phyloP scores from a whole-genome alignment of 2,113 vertebrate genomes.

The Leuciscus idus region DNA sequence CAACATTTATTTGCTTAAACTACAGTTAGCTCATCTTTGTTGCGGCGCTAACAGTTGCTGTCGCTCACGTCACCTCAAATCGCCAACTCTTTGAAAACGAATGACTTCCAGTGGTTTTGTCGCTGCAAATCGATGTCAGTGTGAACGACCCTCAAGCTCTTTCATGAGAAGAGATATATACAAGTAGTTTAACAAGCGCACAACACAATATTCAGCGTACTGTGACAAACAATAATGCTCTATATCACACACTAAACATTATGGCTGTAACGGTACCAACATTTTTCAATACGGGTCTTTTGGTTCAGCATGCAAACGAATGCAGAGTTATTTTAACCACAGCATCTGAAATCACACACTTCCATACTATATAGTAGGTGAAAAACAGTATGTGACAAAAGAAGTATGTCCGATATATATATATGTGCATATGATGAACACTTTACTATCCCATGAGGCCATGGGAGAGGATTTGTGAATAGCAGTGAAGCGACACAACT shows the following conservation, averaged over 20 bases:
- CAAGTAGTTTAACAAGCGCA: not conserved
- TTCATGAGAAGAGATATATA: not conserved
- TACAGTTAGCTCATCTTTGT: not conserved
- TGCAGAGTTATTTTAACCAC: no score
- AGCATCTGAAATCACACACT: no score
- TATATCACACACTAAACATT: not conserved
- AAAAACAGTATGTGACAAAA: no score
- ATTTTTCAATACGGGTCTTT: no score
- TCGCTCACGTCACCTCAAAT: not conserved
- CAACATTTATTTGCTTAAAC: not conserved
- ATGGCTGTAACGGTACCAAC: not conserved
- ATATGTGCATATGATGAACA: no score
- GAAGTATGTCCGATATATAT: no score
- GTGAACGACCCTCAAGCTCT: not conserved
- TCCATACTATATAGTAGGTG: no score
- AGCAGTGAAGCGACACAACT: no score
- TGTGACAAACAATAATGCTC: not conserved
- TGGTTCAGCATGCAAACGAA: no score
- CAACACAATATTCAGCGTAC: not conserved
- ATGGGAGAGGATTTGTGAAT: no score
- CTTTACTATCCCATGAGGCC: no score
- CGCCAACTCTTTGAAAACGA: not conserved
- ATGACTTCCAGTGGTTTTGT: conserved; percentile 9
- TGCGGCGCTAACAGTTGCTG: not conserved
- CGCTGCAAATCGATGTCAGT: not conserved